Conservation (phyloP, 2,888 invertebrate species). For the Scaptodrosophila latifasciaeformis region DNA sequence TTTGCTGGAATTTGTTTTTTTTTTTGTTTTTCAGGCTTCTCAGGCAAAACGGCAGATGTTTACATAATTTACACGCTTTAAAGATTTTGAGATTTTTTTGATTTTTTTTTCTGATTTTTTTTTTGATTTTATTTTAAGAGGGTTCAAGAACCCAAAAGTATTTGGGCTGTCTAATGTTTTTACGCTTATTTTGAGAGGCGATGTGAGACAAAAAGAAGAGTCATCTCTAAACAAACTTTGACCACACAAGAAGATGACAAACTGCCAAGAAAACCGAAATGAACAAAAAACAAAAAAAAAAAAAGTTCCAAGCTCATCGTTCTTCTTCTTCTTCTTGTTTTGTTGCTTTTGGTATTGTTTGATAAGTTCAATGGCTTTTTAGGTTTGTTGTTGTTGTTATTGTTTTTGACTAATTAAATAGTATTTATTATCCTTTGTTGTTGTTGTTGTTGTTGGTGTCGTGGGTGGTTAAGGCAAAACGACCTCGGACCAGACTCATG, state of each 20-base stretch:
- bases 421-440: slow-evolving; percentile 35
- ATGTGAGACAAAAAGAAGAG: no score
- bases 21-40: background rate
- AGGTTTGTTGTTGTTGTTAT: background rate
- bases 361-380: no score
- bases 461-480: background rate
- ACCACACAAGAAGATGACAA: no score
- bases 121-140: no score
- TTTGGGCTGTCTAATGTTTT: no score
- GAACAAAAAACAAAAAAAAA: no score
- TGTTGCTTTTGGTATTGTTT: slow-evolving; percentile 12
- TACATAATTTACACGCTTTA: slow-evolving; percentile 62
- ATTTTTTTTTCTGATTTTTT: background rate
- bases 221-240: no score
- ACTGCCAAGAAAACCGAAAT: no score
- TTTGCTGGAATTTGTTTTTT: slow-evolving; percentile 21
- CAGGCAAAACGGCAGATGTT: slow-evolving; percentile 18
- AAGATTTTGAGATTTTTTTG: slow-evolving; percentile 24
- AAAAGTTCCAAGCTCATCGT: no score
- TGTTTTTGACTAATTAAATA: slow-evolving; percentile 24
- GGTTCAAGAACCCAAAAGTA: no score
- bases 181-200: no score
- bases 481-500: no score
- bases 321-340: background rate
- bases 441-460: slow-evolving; percentile 7